Conservation (phyloP, 1,140 invertebrate species). For the Dendroctonus valens region DNA sequence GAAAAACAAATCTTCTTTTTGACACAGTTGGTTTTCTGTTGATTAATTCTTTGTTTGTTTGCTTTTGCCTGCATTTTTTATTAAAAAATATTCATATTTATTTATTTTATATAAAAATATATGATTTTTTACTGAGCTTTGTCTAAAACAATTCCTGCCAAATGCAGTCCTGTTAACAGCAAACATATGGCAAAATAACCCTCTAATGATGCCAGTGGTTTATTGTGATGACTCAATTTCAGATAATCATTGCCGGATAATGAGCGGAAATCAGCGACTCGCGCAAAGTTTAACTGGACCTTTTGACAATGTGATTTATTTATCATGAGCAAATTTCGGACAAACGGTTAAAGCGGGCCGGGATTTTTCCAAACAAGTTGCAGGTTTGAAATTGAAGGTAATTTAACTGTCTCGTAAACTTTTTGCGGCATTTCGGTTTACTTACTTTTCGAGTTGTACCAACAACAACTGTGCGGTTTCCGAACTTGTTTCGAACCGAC, state of each 20-base stretch:
- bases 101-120: too few relatives aligned
- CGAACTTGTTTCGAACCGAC: too few relatives aligned
- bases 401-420: slow-evolving; percentile 1
- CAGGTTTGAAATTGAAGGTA: not conserved
- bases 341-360: too few relatives aligned
- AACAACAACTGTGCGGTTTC: too few relatives aligned
- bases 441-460: not conserved
- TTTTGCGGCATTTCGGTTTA: not conserved
- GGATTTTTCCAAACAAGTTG: too few relatives aligned
- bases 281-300: slow-evolving; percentile 19
- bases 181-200: slow-evolving; percentile 2
- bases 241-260: slow-evolving; percentile 18
- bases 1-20: too few relatives aligned
- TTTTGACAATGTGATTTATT: not conserved
- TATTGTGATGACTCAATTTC: slow-evolving; percentile 32
- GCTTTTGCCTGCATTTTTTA: too few relatives aligned
- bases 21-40: too few relatives aligned
- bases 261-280: slow-evolving; percentile 5
- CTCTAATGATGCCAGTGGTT: slow-evolving; percentile 11
- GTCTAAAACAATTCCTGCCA: not conserved
- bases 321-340: too few relatives aligned
- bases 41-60: too few relatives aligned
- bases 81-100: not conserved
- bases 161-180: slow-evolving; percentile 3
- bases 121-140: not conserved